phyloP scores from a whole-genome alignment of 2,888 invertebrate species.

The Heteromurus nitidus region DNA sequence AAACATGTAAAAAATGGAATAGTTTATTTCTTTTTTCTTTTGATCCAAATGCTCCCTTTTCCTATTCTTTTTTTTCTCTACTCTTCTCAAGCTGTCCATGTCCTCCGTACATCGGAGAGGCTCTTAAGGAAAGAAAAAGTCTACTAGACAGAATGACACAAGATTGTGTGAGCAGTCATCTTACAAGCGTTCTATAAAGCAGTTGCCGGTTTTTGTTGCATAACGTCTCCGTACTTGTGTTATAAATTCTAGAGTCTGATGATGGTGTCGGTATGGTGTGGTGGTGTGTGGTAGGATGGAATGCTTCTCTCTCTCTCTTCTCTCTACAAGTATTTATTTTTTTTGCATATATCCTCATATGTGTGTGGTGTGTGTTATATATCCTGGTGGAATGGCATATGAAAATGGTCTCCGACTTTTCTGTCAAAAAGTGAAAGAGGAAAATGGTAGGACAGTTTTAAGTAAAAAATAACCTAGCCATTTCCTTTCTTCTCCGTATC shows the following conservation, averaged over 20 bases:
- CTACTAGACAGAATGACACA: constrained; percentile 40
- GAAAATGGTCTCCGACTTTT: constrained; percentile 25
- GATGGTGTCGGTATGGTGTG: not conserved
- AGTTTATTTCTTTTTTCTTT: constrained; percentile 44
- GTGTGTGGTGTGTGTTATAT: not conserved
- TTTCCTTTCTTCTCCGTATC: constrained; percentile 45
- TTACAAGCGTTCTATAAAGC: not conserved
- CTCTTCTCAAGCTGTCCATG: constrained; percentile 1
- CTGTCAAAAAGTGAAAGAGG: constrained; percentile 61
- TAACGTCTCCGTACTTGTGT: no score
- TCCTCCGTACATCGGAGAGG: no score
- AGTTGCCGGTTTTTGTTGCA: no score
- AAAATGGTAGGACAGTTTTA: constrained; percentile 57
- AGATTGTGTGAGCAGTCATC: constrained; percentile 42
- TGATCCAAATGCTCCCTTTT: constrained; percentile 30
- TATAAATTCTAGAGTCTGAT: not conserved
- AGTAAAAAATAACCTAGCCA: constrained; percentile 61
- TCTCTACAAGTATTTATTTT: no score
- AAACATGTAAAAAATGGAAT: constrained; percentile 43
- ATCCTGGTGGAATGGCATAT: no score
- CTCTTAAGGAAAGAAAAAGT: constrained; percentile 10
- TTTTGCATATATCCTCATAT: not conserved
- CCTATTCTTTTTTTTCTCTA: not conserved
- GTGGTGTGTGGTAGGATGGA: constrained; percentile 3
- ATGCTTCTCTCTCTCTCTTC: no score